Evolutionary conservation across 2,113 vertebrate genomes (phyloP), one percentile per base, ranked within the genome.

Genomic region (Setophaga coronata): DNA sequence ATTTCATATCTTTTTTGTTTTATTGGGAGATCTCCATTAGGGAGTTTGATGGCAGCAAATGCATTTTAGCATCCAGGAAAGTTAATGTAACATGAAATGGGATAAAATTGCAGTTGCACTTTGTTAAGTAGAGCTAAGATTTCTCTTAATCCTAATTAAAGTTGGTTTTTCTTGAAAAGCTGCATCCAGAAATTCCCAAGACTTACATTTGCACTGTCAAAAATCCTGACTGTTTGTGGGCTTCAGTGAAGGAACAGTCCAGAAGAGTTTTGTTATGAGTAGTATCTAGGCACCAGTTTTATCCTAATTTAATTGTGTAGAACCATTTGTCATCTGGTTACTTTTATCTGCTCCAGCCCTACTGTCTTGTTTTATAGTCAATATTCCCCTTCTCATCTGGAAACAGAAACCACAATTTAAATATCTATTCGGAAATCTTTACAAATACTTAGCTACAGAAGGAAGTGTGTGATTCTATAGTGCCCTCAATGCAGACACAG

Each of bases 141-240:
- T 66, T 87, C 28, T 72, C 8, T 26, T 56, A 43, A 31, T 85
- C 8, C 26, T 58, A 31, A 26, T 47, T 24, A 21, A 79, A 77
- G 29, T 33, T 50, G 3, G 0, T 4, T 18, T 33, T 51, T 48
- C 53, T 77, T 14, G 0, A 3, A 83, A 57, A 62, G 15, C n/a
- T 79, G 9, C 20, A 26, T 82, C 34, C 61, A 25, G 31, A 60
- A 71, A 62, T 62, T 62, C 12, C 4, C 5, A 18, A 84, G 31
- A 45, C 5, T 42, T 16, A 2, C 3, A 29, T 4, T 85, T 82
- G 9, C 2, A 3, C 12, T 38, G 7, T 60, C 54, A 88, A 11
- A 71, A 60, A n/a, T 45, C 34, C 24, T 51, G 29, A 12, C 33
- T 72, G 23, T 15, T 58, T 1, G 2, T 54, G 40, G 26, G 15